A percentile compares a stretch with the other conserved stretches of the same genome.
Evolutionary conservation across 1,140 invertebrate species (phyloP).

Genomic region (Pseudomyrmex cubaensis): DNA sequence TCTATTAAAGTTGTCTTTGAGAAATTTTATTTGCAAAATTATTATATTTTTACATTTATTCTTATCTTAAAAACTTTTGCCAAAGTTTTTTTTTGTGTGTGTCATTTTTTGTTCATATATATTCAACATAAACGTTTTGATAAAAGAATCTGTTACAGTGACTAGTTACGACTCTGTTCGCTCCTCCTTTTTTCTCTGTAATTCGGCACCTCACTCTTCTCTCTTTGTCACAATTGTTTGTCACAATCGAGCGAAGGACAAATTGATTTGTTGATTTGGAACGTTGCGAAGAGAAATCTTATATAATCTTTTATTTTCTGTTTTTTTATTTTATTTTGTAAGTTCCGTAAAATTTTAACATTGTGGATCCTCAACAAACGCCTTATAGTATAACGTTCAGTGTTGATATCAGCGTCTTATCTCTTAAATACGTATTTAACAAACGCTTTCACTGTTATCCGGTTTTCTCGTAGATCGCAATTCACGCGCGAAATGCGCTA

Average conservation of each 20-base stretch:
- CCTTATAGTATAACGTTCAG: neutral
- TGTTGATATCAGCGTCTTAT: conserved; percentile 3
- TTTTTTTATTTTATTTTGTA: neutral
- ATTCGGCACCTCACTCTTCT: conserved; percentile 17
- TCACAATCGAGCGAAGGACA: conserved; percentile 30
- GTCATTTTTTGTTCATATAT: neutral
- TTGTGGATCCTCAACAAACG: neutral
- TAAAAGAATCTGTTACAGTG: neutral
- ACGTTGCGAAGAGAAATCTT: neutral
- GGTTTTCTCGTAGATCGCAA: conserved; percentile 21
- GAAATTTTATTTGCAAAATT: neutral
- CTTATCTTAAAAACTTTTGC: neutral
- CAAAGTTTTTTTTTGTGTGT: neutral
- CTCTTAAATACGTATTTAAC: neutral
- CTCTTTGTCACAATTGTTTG: neutral
- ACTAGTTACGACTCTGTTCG: conserved; percentile 27
- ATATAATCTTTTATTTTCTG: neutral
- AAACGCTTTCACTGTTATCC: neutral
- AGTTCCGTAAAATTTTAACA: neutral
- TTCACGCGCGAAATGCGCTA: neutral
- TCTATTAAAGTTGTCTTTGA: neutral
- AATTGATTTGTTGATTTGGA: conserved; percentile 14
- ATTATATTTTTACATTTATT: neutral
- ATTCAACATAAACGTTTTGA: neutral
- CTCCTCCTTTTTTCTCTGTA: conserved; percentile 11